phyloP scores from a whole-genome alignment of 2,113 vertebrate genomes.

The Scophthalmus maximus region DNA sequence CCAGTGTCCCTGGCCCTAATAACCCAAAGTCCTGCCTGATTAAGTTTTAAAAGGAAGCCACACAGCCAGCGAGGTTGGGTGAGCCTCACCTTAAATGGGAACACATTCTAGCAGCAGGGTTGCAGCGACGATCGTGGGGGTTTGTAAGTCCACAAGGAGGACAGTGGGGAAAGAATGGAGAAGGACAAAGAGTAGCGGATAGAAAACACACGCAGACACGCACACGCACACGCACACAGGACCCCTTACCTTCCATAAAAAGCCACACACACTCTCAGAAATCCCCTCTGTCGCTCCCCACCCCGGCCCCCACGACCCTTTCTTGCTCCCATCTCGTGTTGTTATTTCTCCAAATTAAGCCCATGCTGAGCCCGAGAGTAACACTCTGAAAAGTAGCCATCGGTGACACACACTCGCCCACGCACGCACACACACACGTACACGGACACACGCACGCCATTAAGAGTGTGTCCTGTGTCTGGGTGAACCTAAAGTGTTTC shows the following conservation, averaged over 20 bases:
- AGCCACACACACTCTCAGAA: conserved; percentile 11
- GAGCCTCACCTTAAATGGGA: conserved; percentile 83
- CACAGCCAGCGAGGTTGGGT: conserved; percentile 71
- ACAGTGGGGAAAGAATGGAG: conserved; percentile 24
- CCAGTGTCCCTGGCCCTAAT: conserved; percentile 73
- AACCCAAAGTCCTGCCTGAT: conserved; percentile 80
- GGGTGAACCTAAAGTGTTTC: conserved; percentile 83
- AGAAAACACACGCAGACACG: background rate
- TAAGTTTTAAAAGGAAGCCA: conserved; percentile 79
- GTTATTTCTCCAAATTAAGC: conserved; percentile 82
- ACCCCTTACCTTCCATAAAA: conserved; percentile 4
- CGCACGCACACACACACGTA: conserved; percentile 33
- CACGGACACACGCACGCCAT: conserved; percentile 57
- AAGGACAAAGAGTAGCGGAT: conserved; percentile 19
- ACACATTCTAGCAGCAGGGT: conserved; percentile 67
- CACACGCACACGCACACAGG: background rate
- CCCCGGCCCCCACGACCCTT: conserved; percentile 60
- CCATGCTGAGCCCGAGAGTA: conserved; percentile 61
- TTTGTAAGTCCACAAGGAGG: conserved; percentile 42
- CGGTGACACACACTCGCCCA: conserved; percentile 41
- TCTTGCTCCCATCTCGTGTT: conserved; percentile 69
- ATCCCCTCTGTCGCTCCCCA: conserved; percentile 9
- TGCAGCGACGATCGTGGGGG: conserved; percentile 66
- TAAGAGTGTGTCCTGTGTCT: conserved; percentile 78
- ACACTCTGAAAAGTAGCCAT: conserved; percentile 51